These are phyloP conservation scores for Philopotamus ludificatus DNA, from an alignment of 1,140 invertebrate species.

Conservation along the genomic window DNA sequence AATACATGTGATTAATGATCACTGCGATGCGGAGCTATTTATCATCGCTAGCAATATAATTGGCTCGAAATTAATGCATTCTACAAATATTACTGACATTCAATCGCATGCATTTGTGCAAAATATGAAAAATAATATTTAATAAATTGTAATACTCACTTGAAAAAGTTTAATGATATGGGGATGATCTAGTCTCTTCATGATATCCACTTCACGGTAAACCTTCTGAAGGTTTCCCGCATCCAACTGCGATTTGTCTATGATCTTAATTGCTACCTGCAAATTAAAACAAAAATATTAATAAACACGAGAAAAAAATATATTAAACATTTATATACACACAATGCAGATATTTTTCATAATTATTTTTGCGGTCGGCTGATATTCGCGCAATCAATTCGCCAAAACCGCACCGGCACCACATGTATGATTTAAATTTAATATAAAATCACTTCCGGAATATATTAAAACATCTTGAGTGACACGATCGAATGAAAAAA, in stretches of 20 bases:
- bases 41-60: too few relatives aligned
- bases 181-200: constrained; percentile 94
- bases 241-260: constrained; percentile 95
- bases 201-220: constrained; percentile 97
- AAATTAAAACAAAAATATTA: constrained; percentile 52
- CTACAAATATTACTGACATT: too few relatives aligned
- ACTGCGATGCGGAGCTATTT: too few relatives aligned
- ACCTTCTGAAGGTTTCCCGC: constrained; percentile 96
- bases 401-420: neutral
- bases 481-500: too few relatives aligned
- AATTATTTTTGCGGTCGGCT: neutral
- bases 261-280: constrained; percentile 97
- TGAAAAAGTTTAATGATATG: constrained; percentile 98
- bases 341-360: too few relatives aligned
- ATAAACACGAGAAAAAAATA: neutral
- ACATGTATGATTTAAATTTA: too few relatives aligned
- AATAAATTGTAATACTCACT: constrained; percentile 69
- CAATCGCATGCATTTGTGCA: too few relatives aligned
- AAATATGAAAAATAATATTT: too few relatives aligned
- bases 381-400: neutral
- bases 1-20: too few relatives aligned
- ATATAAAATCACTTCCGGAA: too few relatives aligned
- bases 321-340: neutral
- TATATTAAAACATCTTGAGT: too few relatives aligned
- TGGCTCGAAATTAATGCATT: too few relatives aligned